These are phyloP conservation scores for Neuroscelio doddi DNA, from an alignment of 2,888 invertebrate genomes.

Conservation along the genomic window DNA sequence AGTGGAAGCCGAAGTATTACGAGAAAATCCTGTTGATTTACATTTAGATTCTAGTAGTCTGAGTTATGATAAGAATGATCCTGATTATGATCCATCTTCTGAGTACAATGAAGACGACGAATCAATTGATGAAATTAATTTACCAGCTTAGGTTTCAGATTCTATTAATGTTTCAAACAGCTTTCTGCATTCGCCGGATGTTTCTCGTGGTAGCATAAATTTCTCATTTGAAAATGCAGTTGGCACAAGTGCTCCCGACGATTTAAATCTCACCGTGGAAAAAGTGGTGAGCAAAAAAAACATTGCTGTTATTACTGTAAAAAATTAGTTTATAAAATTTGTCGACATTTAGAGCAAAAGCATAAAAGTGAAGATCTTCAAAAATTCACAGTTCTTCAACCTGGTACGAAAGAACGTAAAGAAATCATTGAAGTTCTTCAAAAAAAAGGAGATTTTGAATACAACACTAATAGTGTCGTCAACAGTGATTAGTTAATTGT, in stretches of 20 bases:
- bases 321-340: not conserved
- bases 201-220: too few species aligned
- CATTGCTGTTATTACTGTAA: constrained; percentile 7
- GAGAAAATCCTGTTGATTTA: too few species aligned
- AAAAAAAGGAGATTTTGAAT: constrained; percentile 2
- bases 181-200: too few species aligned
- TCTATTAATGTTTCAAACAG: too few species aligned
- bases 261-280: not conserved
- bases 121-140: too few species aligned
- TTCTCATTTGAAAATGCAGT: not conserved
- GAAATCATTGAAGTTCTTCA: not conserved
- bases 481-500: too few species aligned
- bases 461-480: not conserved
- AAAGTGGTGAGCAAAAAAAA: not conserved
- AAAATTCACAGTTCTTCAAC: not conserved
- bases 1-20: too few species aligned
- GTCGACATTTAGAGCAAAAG: constrained; percentile 4
- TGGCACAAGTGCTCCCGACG: not conserved
- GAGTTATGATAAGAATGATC: too few species aligned
- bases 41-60: too few species aligned
- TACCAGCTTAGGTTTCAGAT: too few species aligned
- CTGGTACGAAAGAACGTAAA: not conserved
- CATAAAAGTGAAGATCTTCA: not conserved
- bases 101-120: too few species aligned
- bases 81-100: too few species aligned